Percentiles rank a stretch among this genome's conserved stretches.
Evolutionary conservation across 1,140 invertebrate species (phyloP).

Genomic region (Physella acuta): DNA sequence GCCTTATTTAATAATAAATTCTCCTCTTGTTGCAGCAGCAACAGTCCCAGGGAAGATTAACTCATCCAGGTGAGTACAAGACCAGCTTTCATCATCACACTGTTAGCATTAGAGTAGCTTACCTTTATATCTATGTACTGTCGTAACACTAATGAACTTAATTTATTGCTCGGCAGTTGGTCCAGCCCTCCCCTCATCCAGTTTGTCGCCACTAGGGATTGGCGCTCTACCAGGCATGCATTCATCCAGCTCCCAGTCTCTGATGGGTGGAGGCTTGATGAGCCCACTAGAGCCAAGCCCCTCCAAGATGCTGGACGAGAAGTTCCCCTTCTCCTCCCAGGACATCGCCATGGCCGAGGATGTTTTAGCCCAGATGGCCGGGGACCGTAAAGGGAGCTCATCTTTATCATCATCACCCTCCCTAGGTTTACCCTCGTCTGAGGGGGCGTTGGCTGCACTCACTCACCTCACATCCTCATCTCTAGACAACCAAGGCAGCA

Average conservation of each 20-base stretch:
- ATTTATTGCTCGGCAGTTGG: constrained; percentile 5
- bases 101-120: no score
- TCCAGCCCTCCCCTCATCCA: constrained; percentile 21
- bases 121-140: no score
- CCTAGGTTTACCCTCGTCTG: not conserved
- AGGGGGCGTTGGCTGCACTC: not conserved
- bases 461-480: constrained; percentile 11
- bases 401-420: constrained; percentile 6
- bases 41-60: no score
- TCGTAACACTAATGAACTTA: no score
- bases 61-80: no score
- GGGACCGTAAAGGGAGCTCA: constrained; percentile 12
- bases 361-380: constrained; percentile 22
- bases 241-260: not conserved
- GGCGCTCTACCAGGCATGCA: constrained; percentile 1
- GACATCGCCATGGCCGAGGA: constrained; percentile 28
- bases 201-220: constrained; percentile 14
- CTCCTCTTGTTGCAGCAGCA: no score
- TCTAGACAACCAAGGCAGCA: constrained; percentile 19
- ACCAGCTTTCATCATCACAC: no score
- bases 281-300: not conserved
- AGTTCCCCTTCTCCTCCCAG: constrained; percentile 22
- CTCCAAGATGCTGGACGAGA: constrained; percentile 22
- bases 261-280: not conserved
- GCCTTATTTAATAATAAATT: no score